These are phyloP conservation scores for Glyptemys insculpta DNA, from an alignment of 2,797 vertebrate species.

Conservation along the genomic window DNA sequence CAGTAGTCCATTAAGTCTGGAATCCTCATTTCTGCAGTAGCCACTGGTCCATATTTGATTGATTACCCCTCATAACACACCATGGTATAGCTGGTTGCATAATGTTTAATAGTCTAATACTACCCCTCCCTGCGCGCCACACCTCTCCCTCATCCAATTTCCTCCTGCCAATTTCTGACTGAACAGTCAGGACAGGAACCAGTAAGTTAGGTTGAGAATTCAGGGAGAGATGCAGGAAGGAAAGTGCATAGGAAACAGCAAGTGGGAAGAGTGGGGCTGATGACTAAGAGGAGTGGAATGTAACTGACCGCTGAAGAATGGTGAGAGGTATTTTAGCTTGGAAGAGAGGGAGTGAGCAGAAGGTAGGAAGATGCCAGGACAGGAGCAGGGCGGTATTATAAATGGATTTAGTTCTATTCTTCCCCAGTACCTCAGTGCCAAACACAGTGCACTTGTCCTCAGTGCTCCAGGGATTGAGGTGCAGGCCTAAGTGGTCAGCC, in stretches of 20 bases:
- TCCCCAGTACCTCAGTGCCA: not conserved
- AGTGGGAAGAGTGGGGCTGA: not conserved
- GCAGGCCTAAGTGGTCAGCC: not conserved
- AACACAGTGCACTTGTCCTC: not conserved
- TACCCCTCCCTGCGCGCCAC: not conserved
- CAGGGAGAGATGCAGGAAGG: rapidly evolving
- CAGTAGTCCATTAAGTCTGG: not conserved
- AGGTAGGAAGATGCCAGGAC: not conserved
- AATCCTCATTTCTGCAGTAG: not conserved
- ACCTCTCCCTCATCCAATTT: not conserved
- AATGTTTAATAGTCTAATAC: not conserved
- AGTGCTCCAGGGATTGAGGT: not conserved
- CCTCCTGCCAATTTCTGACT: not conserved
- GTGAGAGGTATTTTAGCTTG: not conserved
- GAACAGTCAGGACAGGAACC: not conserved
- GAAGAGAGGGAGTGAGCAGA: not conserved
- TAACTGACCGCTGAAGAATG: not conserved
- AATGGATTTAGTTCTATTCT: not conserved
- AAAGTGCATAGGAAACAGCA: not conserved
- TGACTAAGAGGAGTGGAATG: not conserved
- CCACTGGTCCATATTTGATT: not conserved
- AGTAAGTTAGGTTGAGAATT: rapidly evolving
- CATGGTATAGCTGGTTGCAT: too few species aligned
- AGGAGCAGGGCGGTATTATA: not conserved
- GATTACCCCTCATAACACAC: not conserved